phyloP scores from a whole-genome alignment of 2,113 vertebrate species.

The Clarias magur region DNA sequence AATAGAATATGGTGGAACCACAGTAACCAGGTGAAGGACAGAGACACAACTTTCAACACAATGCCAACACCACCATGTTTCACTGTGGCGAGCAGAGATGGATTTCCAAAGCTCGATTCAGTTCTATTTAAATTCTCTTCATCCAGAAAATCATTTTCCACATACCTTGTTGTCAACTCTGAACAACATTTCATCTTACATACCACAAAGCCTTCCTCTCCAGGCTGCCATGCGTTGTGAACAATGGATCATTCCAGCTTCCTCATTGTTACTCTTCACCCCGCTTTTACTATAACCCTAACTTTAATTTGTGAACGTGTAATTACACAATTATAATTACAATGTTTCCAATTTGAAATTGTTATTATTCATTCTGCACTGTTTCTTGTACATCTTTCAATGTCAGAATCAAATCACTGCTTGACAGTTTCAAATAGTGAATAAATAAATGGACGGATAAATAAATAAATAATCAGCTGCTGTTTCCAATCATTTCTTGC shows the following conservation, averaged over 20 bases:
- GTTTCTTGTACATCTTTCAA: not conserved
- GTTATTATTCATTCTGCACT: not conserved
- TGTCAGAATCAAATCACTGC: not conserved
- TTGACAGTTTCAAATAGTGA: not conserved
- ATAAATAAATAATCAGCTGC: not conserved
- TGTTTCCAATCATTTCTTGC: constrained; percentile 1
- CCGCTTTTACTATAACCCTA: not conserved
- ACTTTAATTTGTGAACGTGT: not conserved
- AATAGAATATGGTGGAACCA: not conserved
- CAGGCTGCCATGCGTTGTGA: not conserved
- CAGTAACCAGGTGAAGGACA: too few relatives aligned
- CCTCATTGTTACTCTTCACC: not conserved
- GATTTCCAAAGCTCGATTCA: not conserved
- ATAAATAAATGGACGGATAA: not conserved
- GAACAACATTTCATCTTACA: not conserved
- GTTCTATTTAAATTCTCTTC: not conserved
- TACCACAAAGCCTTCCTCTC: not conserved
- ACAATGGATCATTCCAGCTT: not conserved
- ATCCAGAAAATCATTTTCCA: not conserved
- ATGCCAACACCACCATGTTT: not conserved
- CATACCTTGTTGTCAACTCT: not conserved
- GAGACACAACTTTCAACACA: not conserved
- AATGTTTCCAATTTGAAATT: not conserved
- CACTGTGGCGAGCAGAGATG: not conserved
- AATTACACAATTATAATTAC: not conserved